These are phyloP conservation scores for Sympetrum striolatum DNA, from an alignment of 2,888 invertebrate genomes.

Conservation along the genomic window DNA sequence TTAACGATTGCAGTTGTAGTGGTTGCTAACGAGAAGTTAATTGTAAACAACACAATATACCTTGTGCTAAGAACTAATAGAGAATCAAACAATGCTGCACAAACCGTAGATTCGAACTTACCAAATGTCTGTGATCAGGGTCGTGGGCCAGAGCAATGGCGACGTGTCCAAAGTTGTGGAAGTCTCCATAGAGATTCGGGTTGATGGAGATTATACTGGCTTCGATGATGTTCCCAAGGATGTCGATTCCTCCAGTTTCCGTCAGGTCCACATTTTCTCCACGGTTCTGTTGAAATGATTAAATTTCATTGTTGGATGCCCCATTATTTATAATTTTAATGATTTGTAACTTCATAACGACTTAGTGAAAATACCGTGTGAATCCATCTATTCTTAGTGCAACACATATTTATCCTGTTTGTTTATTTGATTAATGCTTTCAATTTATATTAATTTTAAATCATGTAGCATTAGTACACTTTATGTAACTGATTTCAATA, in stretches of 20 bases:
- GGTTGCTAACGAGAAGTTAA: not conserved
- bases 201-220: constrained; percentile 55
- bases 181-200: constrained; percentile 49
- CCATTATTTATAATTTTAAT: no score
- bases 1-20: no score
- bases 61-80: not conserved
- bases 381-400: no score
- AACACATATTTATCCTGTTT: no score
- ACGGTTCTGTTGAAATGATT: constrained; percentile 60
- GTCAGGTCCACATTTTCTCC: constrained; percentile 67
- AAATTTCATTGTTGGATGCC: no score
- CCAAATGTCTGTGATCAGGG: constrained; percentile 58
- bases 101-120: not conserved
- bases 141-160: constrained; percentile 54
- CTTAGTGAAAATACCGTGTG: no score
- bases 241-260: constrained; percentile 62
- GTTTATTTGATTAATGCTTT: no score
- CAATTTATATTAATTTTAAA: no score
- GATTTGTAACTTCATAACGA: no score
- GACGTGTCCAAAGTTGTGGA: constrained; percentile 55
- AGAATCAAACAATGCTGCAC: not conserved
- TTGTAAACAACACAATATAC: not conserved
- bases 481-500: no score
- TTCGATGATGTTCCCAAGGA: constrained; percentile 55
- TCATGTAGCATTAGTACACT: no score